Conservation (phyloP, 2,888 invertebrate genomes). For the Lycocerus yunnanus region DNA sequence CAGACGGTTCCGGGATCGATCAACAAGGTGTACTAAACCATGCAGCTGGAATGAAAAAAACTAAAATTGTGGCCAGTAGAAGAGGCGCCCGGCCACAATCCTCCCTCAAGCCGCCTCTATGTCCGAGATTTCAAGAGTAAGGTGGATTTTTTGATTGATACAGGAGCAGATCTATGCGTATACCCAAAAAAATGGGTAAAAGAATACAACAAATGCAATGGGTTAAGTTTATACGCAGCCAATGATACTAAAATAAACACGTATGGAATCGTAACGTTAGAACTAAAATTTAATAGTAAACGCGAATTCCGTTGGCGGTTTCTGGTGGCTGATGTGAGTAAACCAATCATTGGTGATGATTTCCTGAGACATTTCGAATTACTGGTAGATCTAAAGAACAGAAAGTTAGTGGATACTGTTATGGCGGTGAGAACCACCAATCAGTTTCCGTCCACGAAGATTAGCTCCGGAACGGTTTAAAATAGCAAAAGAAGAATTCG, state of each 20-base stretch:
- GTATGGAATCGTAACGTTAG: neutral
- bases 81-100: neutral
- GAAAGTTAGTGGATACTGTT: neutral
- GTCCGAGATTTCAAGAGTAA: neutral
- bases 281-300: neutral
- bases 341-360: constrained; percentile 3
- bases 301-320: neutral
- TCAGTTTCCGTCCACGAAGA: neutral
- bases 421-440: neutral
- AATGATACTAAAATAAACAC: neutral
- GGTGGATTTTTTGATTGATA: constrained; percentile 7
- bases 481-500: neutral
- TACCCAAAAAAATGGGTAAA: neutral
- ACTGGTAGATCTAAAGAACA: constrained; percentile 1
- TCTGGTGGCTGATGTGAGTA: neutral
- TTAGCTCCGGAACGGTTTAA: neutral
- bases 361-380: too few species aligned
- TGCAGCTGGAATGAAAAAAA: too few species aligned
- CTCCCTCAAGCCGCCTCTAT: neutral
- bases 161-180: constrained; percentile 2
- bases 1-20: neutral
- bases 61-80: too few species aligned
- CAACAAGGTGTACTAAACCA: neutral
- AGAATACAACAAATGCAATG: neutral
- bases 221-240: neutral